Base-by-base conservation (phyloP, 2,888 invertebrate species). In the Limenitis arthemis region DNA sequence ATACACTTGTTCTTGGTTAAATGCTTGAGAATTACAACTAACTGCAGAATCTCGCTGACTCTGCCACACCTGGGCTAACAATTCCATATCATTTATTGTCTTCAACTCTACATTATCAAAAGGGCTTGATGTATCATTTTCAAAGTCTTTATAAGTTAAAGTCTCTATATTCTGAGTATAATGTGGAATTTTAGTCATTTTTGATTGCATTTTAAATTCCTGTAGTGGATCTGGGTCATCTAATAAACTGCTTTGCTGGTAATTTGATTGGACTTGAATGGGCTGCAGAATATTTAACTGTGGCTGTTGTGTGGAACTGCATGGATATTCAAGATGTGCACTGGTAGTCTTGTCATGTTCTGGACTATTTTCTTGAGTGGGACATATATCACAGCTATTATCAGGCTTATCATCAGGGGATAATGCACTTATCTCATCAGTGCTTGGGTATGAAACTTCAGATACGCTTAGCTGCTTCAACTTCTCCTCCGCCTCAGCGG, bases 51-150 rank as follows among this genome's bases (percentile, higher is more conserved):
- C 75, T 51, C 72, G 70, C 70, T 90, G 76, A 63, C 72, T 77
- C 59, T 84, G 82, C 56, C 91, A 72, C 42, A 96, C 94, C 77
- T 94, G 93, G 9, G 96, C 96, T 59, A 97, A 81, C 72, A 95
- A 91, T 77, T 95, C 96, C 89, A 96, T 91, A 70, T 97, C 96
- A 81, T 97, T 96, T 54, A 97, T 93, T 39, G 95, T 94, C 79
- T 96, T 95, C 48, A 97, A 77, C 80, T 95, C 96, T 79, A 96
- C 92, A 81, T 94, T 95, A 83, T 97, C 97, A 81, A 97, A 97
- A 0, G 97, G 97, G 74, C 95, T 96, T 49, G 95, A 94, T 46
- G 94, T 95, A 71, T 96, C 96, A 71, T 93, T 91, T 77, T 97
- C 97, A 85, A 97, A 97, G 76, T 97, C 96, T 58, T 92, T 92